Evolutionary conservation across 53 echinoderm and acorn worm genomes (phyloP), one percentile per base, ranked within the genome.

Genomic region (Hippasteria phrygiana): DNA sequence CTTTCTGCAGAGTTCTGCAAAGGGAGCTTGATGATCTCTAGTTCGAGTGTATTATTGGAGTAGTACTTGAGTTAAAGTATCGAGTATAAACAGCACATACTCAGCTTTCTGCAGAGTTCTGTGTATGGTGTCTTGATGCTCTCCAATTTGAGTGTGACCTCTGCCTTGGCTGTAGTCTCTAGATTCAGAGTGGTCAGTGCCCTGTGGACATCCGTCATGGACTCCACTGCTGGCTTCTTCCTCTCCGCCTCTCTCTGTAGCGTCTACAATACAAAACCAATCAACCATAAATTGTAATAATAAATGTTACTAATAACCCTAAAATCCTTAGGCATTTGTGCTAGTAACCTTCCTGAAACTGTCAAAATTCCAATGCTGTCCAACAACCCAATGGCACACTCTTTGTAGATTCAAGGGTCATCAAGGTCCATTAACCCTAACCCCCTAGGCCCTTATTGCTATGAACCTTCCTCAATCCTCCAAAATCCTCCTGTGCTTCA

Each of bases 131-230:
- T 92, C 71, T 77, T 87, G 62, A 96, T 93, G 53, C 95, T 98
- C 32, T 98, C 99, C 83, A 98, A 87, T 85, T 98, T 98, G 65
- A 95, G 91, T 14, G 91, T 92, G 55, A 98, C 94, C 62, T 98
- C 99, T 10, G 99, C 94, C 64, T 92, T 96, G 90, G 96, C 95
- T 5, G 99, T 95, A n/a, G 91, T 82, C 63, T 96, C 96, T n/a
- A 94, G 95, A 75, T 95, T 95, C 22, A 96, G 78, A 14, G 73
- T 77, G 4, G 91, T 92, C 74, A 98, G 90, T 36, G 90, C 65
- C 42, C 94, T 83, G 79, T 96, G 95, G 53, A 76, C 55, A 37
- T 98, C 99, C 7, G 92, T 39, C 75, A 96, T 92, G 24, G 87
- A 89, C 31, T 91, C 91, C 3, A 96, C 90, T 1, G 91, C 83